Base-by-base conservation (phyloP, 2,113 vertebrate species). In the Opisthocomus hoazin region DNA sequence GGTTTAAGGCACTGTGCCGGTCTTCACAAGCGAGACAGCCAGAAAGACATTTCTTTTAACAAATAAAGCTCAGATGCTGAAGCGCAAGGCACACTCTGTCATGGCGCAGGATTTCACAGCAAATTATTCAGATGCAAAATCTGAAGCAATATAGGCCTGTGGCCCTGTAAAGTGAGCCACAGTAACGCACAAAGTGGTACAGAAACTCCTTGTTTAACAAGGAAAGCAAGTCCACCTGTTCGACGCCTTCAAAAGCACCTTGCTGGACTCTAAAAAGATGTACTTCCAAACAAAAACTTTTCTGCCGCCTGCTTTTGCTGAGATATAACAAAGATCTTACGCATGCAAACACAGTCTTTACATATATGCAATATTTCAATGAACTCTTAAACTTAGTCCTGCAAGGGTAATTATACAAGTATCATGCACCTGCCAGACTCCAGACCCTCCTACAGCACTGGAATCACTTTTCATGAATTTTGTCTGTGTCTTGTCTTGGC, bases 31-130 rank as follows among this genome's bases (percentile, higher is more conserved):
- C 4, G 7, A 69, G 68, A 61, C 50, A 60, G 39, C 5, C 50
- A 88, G 74, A 70, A 85, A 73, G 84, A 32, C 36, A 5, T 43
- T 43, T 17, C 46, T 41, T 48, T 48, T 81, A 81, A 88, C 76
- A 93, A 95, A 87, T 83, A 90, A 93, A 88, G 50, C 56, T 95
- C 74, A 83, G 63, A 88, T 30, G 39, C 24, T 91, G 81, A 95
- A 87, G 60, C 0, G 0, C 43, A 36, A 92, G 41, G 85, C 45
- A 39, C 46, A 8, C 10, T 16, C 54, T 87, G 48, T 63, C 39
- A 76, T 1, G 18, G n/a, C 37, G 76, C 43, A 57, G 66, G 83
- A 91, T 69, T 91, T 91, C 84, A 93, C 36, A 77, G 70, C 41
- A 80, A 39, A 70, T 85, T 85, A 83, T 51, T 77, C 18, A 26